phyloP scores from a whole-genome alignment of 2,888 invertebrate genomes.

The Eupithecia exiguata region DNA sequence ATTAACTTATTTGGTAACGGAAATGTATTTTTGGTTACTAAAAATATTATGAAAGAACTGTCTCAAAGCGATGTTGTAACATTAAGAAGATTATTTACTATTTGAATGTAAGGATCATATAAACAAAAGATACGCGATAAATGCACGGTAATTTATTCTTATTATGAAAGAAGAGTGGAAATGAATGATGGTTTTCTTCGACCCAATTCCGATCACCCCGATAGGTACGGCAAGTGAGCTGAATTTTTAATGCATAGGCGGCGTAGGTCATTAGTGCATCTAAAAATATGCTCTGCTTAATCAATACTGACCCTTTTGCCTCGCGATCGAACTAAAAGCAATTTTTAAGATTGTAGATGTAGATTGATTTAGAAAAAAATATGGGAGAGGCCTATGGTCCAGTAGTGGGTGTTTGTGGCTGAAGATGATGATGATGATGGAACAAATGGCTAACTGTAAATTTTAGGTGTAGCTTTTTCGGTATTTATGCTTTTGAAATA shows the following conservation, averaged over 20 bases:
- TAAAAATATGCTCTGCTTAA: slow-evolving; percentile 76
- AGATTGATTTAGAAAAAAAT: slow-evolving; percentile 6
- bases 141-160: no score
- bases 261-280: slow-evolving; percentile 61
- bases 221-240: slow-evolving; percentile 44
- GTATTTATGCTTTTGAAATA: not conserved
- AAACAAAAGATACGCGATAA: no score
- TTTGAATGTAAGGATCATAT: no score
- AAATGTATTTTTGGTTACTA: not conserved
- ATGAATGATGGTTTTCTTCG: not conserved
- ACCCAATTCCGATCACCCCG: slow-evolving; percentile 46
- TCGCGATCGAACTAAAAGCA: slow-evolving; percentile 23
- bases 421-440: not conserved
- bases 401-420: not conserved
- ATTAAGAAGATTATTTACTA: no score
- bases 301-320: slow-evolving; percentile 67
- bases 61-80: no score
- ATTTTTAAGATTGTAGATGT: not conserved
- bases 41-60: not conserved
- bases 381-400: not conserved
- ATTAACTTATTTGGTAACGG: not conserved
- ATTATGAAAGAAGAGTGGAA: no score
- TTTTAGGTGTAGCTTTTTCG: not conserved
- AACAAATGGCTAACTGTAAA: not conserved
- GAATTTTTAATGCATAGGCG: slow-evolving; percentile 72